Evolutionary conservation across 2,113 vertebrate genomes (phyloP).

Genomic region (Kryptolebias marmoratus): DNA sequence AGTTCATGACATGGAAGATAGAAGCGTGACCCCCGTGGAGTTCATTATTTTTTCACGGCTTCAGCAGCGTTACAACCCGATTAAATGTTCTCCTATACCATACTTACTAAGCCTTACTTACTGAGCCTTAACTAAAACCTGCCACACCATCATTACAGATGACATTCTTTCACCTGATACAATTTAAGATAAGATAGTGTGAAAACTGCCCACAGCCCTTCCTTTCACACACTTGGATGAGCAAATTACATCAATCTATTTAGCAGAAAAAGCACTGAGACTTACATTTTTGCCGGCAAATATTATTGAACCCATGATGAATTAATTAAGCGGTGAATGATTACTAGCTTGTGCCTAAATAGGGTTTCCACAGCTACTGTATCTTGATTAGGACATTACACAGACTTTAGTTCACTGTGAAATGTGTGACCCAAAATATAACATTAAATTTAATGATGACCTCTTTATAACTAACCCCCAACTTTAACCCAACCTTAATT

Average conservation of each 20-base stretch:
- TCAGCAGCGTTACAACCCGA: not conserved
- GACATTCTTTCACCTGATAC: not conserved
- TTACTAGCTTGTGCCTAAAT: not conserved
- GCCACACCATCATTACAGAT: not conserved
- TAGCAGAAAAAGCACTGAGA: not conserved
- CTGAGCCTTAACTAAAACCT: not conserved
- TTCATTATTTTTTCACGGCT: not conserved
- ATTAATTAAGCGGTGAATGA: conserved; percentile 7
- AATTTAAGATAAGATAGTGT: not conserved
- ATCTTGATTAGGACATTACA: not conserved
- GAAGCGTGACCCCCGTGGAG: not conserved
- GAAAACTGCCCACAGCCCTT: not conserved
- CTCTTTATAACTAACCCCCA: not conserved
- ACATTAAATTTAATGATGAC: not conserved
- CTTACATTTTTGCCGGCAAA: not conserved
- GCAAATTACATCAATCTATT: not conserved
- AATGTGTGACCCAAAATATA: not conserved
- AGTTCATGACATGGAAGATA: not conserved
- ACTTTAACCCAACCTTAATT: conserved; percentile 5
- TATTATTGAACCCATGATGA: not conserved
- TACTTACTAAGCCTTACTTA: not conserved
- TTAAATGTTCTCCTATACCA: not conserved
- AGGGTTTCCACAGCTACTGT: not conserved
- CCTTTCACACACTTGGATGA: not conserved
- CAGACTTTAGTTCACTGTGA: not conserved